Conservation (phyloP, 2,113 vertebrate species). For the Poicephalus meyeri region DNA sequence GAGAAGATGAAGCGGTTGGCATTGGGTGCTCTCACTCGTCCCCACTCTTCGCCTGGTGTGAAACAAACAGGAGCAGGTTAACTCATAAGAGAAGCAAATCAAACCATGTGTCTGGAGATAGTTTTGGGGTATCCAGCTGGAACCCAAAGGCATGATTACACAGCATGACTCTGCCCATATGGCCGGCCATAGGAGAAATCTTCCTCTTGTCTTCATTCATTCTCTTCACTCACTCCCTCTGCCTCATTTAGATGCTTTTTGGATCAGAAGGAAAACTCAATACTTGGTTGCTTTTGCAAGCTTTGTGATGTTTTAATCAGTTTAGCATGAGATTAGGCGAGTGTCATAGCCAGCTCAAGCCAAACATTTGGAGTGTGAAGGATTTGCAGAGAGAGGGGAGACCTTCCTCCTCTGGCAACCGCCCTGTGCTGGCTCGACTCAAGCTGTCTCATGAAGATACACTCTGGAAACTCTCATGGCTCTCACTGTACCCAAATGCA, state of each 20-base stretch:
- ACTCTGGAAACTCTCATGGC: not conserved
- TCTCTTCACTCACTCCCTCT: not conserved
- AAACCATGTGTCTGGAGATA: not conserved
- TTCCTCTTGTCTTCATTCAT: not conserved
- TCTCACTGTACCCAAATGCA: not conserved
- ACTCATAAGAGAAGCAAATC: not conserved
- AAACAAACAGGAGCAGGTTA: not conserved
- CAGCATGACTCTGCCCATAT: not conserved
- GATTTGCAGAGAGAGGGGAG: not conserved
- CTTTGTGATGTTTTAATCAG: not conserved
- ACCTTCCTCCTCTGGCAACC: not conserved
- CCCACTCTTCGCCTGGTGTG: conserved; percentile 88
- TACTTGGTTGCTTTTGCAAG: not conserved
- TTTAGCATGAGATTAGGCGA: not conserved
- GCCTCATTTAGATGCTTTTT: not conserved
- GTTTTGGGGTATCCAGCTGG: not conserved
- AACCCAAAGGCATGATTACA: not conserved
- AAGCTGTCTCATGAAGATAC: not conserved
- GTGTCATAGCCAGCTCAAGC: not conserved
- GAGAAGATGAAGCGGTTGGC: conserved; percentile 99
- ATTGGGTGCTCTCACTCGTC: conserved; percentile 81
- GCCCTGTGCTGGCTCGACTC: fast-evolving
- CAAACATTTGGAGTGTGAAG: not conserved
- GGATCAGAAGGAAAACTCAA: not conserved
- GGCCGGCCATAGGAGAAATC: not conserved